Evolutionary conservation across 2,113 vertebrate species (phyloP).

Genomic region (Oenanthe oenanthe): DNA sequence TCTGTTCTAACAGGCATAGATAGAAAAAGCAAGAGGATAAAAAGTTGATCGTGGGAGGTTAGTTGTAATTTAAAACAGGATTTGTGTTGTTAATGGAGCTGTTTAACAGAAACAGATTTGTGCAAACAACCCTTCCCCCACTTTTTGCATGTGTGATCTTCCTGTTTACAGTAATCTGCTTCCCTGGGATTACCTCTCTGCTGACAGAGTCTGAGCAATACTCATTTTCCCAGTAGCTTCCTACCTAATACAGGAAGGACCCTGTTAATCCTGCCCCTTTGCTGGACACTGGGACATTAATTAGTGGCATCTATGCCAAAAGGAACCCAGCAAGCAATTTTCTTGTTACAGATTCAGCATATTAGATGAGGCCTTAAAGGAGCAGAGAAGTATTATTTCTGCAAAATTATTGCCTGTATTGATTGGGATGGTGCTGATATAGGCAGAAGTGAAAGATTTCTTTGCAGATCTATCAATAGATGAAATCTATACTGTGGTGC

Average conservation of each 20-base stretch:
- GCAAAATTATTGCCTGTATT: background rate
- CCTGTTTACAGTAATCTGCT: constrained; percentile 74
- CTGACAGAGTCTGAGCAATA: constrained; percentile 23
- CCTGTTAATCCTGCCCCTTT: constrained; percentile 40
- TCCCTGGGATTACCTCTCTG: constrained; percentile 71
- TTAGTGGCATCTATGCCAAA: background rate
- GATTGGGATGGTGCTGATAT: constrained; percentile 2
- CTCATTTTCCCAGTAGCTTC: constrained; percentile 28
- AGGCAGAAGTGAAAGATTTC: background rate
- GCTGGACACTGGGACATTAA: background rate
- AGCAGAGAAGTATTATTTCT: background rate
- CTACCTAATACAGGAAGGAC: constrained; percentile 30
- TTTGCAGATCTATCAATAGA: constrained; percentile 6
- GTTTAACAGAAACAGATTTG: constrained; percentile 55
- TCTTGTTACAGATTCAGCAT: background rate
- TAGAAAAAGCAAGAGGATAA: background rate
- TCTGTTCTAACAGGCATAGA: background rate
- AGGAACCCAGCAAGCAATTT: background rate
- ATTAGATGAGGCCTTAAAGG: background rate
- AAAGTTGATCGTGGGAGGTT: background rate
- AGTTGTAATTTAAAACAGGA: constrained; percentile 42
- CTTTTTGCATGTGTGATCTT: constrained; percentile 47
- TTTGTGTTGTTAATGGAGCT: constrained; percentile 60
- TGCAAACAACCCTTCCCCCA: constrained; percentile 37
- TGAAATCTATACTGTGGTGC: background rate